A percentile compares a stretch with the other conserved stretches of the same genome.
phyloP scores from a whole-genome alignment of 2,113 vertebrate genomes.

The Erythrocebus patas region DNA sequence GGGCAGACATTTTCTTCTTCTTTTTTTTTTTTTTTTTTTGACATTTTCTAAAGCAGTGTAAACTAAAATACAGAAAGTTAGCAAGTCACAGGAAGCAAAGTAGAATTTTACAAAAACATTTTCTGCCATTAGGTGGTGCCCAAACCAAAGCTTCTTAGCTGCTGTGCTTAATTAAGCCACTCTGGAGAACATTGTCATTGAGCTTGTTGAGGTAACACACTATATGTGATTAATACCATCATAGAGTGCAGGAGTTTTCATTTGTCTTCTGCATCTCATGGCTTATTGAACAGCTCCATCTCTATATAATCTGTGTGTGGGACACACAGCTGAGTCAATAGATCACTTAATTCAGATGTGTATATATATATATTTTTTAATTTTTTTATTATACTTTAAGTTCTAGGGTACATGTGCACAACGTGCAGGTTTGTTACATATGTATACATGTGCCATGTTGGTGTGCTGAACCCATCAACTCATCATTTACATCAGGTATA shows the following conservation, averaged over 20 bases:
- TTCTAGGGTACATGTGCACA: no score
- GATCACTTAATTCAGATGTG: neutral
- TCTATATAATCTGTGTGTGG: neutral
- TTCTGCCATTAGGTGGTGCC: conserved; percentile 68
- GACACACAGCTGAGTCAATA: neutral
- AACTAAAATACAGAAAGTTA: neutral
- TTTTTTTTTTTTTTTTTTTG: neutral
- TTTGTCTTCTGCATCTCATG: neutral
- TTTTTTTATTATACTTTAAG: no score
- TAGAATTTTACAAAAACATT: neutral
- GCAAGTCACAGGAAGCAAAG: neutral
- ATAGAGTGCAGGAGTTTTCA: neutral
- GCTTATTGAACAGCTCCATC: neutral
- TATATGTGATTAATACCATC: neutral
- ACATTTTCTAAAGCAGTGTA: neutral
- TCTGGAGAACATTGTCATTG: neutral
- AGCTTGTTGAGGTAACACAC: neutral
- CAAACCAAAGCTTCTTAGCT: conserved; percentile 35
- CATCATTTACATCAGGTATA: no score
- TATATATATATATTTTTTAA: no score
- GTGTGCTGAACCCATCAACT: no score
- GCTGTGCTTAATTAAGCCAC: neutral
- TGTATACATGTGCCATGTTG: no score
- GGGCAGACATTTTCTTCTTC: neutral
- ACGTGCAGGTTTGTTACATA: no score